Percentiles rank a stretch among this genome's conserved stretches.
Conservation (phyloP, 2,797 vertebrate genomes). For the Hypotaenidia okinawae region DNA sequence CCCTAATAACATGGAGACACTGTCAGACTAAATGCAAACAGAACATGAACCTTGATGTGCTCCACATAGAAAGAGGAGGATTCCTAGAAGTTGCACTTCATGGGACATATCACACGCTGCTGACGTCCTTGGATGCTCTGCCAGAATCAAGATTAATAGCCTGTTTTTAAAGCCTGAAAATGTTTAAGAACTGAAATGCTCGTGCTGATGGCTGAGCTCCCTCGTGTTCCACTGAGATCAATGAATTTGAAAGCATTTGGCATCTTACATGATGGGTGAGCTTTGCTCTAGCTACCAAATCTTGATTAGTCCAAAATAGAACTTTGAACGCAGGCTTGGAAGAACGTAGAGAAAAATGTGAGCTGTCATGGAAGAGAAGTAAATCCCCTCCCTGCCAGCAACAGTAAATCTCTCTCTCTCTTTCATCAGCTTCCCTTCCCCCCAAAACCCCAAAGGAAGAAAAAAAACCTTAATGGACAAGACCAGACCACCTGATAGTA, state of each 20-base stretch:
- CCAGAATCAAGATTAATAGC: slow-evolving; percentile 56
- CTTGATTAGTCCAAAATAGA: slow-evolving; percentile 47
- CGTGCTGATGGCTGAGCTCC: slow-evolving; percentile 34
- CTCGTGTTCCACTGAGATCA: slow-evolving; percentile 50
- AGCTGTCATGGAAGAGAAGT: slow-evolving; percentile 25
- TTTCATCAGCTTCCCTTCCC: background rate
- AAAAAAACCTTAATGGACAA: background rate
- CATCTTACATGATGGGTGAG: slow-evolving; percentile 19
- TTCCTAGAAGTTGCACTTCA: slow-evolving; percentile 61
- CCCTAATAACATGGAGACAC: background rate
- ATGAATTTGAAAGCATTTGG: slow-evolving; percentile 61
- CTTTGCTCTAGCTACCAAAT: slow-evolving; percentile 55
- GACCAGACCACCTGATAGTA: background rate
- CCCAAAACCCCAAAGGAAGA: background rate
- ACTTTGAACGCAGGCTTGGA: slow-evolving; percentile 29
- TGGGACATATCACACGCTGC: slow-evolving; percentile 33
- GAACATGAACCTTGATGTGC: background rate
- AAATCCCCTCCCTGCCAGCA: slow-evolving; percentile 1
- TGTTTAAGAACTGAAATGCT: slow-evolving; percentile 16
- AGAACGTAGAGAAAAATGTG: slow-evolving; percentile 28
- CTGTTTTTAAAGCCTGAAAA: slow-evolving; percentile 39
- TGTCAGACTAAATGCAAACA: slow-evolving; percentile 12
- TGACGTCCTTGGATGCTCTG: slow-evolving; percentile 24
- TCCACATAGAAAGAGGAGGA: background rate
- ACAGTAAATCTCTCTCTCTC: background rate